These are phyloP conservation scores for Oligia fasciuncula DNA, from an alignment of 2,888 invertebrate genomes.

Conservation along the genomic window DNA sequence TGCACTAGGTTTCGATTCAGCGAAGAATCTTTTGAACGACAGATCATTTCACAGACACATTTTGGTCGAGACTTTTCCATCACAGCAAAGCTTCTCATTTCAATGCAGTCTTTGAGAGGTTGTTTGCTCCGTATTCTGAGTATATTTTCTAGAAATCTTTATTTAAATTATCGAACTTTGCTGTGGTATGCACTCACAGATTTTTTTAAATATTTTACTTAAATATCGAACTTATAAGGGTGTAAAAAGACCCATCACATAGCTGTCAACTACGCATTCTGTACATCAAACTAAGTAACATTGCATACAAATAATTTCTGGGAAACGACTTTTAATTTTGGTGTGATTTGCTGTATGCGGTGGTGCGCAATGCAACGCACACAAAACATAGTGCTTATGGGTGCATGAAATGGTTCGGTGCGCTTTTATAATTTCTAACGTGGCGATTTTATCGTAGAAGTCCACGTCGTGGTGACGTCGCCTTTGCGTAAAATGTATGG, in stretches of 20 bases:
- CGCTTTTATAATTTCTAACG: background rate
- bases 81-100: background rate
- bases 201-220: background rate
- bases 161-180: constrained; percentile 1
- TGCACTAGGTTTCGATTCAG: background rate
- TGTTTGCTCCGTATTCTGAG: background rate
- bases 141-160: background rate
- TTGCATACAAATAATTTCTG: too few relatives aligned
- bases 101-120: constrained; percentile 9
- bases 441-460: background rate
- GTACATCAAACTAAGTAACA: too few relatives aligned
- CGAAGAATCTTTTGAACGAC: background rate
- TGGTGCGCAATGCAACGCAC: too few relatives aligned
- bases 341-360: too few relatives aligned
- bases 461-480: background rate
- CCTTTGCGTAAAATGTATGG: background rate
- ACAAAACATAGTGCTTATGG: too few relatives aligned
- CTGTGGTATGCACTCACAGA: background rate
- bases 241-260: too few relatives aligned
- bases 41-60: background rate
- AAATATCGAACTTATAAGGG: background rate
- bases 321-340: too few relatives aligned
- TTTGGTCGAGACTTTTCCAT: background rate
- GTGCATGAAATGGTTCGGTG: background rate
- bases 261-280: too few relatives aligned